These are phyloP conservation scores for Callinectes sapidus DNA, from an alignment of 2,888 invertebrate genomes.

Conservation along the genomic window DNA sequence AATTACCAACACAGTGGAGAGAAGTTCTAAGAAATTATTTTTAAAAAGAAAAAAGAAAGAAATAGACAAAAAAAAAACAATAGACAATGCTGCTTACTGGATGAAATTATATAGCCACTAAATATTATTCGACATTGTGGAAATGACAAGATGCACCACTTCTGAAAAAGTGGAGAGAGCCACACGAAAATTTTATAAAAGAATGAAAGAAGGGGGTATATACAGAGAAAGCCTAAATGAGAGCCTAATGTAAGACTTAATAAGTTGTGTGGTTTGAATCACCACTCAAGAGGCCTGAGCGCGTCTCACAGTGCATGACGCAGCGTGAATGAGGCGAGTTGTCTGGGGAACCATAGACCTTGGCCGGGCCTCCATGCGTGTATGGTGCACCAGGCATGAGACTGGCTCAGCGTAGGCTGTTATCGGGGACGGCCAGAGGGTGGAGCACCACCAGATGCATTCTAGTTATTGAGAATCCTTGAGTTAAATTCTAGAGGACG, in stretches of 20 bases:
- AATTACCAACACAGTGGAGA: no score
- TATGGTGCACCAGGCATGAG: background rate
- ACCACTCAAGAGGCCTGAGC: background rate
- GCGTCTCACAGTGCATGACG: background rate
- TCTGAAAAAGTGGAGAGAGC: no score
- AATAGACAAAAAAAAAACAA: background rate
- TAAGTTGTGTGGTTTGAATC: background rate
- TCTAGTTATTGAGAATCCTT: no score
- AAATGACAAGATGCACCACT: no score
- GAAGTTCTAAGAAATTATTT: no score
- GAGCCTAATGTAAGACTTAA: background rate
- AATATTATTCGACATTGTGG: no score
- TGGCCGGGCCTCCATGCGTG: no score
- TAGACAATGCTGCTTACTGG: background rate
- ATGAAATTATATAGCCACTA: background rate
- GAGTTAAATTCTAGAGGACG: no score
- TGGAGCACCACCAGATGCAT: no score
- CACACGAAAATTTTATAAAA: background rate
- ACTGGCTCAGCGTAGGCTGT: background rate
- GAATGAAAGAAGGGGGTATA: background rate
- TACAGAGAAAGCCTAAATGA: background rate
- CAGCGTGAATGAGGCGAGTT: background rate
- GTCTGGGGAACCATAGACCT: background rate
- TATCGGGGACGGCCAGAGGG: no score
- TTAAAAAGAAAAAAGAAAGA: no score